phyloP scores from a whole-genome alignment of 2,888 invertebrate species.

The Ectropis crepuscularia region DNA sequence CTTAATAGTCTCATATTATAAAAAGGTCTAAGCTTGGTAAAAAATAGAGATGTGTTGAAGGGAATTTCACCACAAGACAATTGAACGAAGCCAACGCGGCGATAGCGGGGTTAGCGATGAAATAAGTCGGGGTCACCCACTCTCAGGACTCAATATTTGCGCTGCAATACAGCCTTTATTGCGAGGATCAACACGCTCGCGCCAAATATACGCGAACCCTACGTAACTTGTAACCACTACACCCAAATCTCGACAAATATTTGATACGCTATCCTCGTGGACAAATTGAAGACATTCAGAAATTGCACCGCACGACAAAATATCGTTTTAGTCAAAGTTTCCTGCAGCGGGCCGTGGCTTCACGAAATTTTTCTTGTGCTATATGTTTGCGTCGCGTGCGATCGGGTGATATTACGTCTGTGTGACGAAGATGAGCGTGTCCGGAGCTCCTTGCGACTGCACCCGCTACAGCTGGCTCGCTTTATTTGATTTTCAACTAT shows the following conservation, averaged over 20 bases:
- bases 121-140: conserved; percentile 73
- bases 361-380: conserved; percentile 49
- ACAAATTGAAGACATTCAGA: conserved; percentile 41
- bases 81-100: conserved; percentile 66
- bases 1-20: too few species aligned
- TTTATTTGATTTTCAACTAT: conserved; percentile 77
- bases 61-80: conserved; percentile 65
- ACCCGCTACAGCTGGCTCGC: conserved; percentile 70
- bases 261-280: conserved; percentile 44
- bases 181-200: conserved; percentile 69
- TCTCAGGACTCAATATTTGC: conserved; percentile 75
- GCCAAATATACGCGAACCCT: conserved; percentile 57
- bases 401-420: conserved; percentile 61
- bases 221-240: conserved; percentile 54
- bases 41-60: conserved; percentile 28
- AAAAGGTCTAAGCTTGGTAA: background rate
- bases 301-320: conserved; percentile 41
- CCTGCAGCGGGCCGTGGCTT: conserved; percentile 37
- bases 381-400: conserved; percentile 54
- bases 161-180: conserved; percentile 78
- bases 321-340: conserved; percentile 36
- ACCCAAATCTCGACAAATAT: conserved; percentile 55
- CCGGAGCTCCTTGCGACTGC: conserved; percentile 65
- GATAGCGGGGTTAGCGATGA: conserved; percentile 70
- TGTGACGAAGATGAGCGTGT: conserved; percentile 68